These are phyloP conservation scores for Hirtodrosophila trivittata DNA, from an alignment of 2,888 invertebrate genomes.

Conservation along the genomic window DNA sequence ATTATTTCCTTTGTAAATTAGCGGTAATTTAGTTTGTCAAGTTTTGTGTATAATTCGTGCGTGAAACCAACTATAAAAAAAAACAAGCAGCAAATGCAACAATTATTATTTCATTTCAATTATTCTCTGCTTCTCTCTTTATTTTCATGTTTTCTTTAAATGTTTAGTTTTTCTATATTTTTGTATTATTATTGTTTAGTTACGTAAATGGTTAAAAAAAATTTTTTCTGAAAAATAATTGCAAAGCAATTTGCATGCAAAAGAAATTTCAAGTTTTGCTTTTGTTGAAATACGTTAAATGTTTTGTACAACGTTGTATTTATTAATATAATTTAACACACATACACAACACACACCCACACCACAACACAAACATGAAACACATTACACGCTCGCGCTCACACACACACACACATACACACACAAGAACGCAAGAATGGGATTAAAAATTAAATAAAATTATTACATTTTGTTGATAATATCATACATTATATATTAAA, in stretches of 20 bases:
- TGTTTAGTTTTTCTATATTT: slow-evolving; percentile 20
- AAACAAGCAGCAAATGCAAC: slow-evolving; percentile 26
- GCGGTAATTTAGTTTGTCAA: slow-evolving; percentile 52
- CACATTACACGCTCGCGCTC: too few species aligned
- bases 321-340: slow-evolving; percentile 65
- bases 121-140: too few species aligned
- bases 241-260: slow-evolving; percentile 13
- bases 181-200: slow-evolving; percentile 76
- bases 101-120: slow-evolving; percentile 19
- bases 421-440: slow-evolving; percentile 37
- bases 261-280: slow-evolving; percentile 17
- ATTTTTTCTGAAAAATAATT: slow-evolving; percentile 9
- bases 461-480: slow-evolving; percentile 61
- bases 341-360: slow-evolving; percentile 29
- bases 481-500: slow-evolving; percentile 57
- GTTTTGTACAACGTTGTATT: slow-evolving; percentile 75
- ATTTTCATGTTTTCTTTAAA: slow-evolving; percentile 7
- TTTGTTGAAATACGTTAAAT: slow-evolving; percentile 43
- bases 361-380: slow-evolving; percentile 2
- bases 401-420: slow-evolving; percentile 31
- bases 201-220: slow-evolving; percentile 22
- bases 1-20: slow-evolving; percentile 52
- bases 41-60: slow-evolving; percentile 77
- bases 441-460: slow-evolving; percentile 43
- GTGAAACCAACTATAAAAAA: slow-evolving; percentile 33